Conservation (phyloP, 2,113 vertebrate genomes). For the Scophthalmus maximus region DNA sequence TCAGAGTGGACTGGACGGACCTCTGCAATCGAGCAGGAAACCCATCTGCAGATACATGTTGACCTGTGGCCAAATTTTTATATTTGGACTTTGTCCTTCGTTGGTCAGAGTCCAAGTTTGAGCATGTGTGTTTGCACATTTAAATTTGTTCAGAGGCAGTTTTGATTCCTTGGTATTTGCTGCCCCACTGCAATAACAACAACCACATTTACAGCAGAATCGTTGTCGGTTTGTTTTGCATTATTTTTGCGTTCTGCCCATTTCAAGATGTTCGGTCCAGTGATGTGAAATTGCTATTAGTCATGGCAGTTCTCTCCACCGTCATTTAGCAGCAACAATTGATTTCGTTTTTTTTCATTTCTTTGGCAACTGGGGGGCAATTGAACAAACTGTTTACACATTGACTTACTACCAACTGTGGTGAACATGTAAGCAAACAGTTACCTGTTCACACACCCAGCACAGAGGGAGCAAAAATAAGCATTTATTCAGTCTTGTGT, state of each 20-base stretch:
- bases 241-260: neutral
- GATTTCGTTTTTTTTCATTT: neutral
- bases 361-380: neutral
- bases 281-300: neutral
- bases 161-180: neutral
- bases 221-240: neutral
- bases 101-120: neutral
- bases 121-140: neutral
- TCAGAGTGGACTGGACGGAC: conserved; percentile 24
- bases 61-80: conserved; percentile 20
- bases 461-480: too few species aligned
- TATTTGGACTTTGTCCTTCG: neutral
- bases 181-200: neutral
- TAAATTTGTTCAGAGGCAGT: too few species aligned
- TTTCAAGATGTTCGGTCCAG: conserved; percentile 4
- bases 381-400: neutral
- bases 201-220: neutral
- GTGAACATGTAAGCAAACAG: neutral
- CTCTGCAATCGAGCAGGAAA: conserved; percentile 24
- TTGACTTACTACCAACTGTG: neutral
- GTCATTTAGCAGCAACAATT: neutral
- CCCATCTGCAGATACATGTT: conserved; percentile 29
- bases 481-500: too few species aligned
- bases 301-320: neutral
- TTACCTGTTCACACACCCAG: neutral